These are phyloP conservation scores for Drosophila pseudoobscura DNA, from an alignment of 1,140 invertebrate genomes.

Conservation along the genomic window DNA sequence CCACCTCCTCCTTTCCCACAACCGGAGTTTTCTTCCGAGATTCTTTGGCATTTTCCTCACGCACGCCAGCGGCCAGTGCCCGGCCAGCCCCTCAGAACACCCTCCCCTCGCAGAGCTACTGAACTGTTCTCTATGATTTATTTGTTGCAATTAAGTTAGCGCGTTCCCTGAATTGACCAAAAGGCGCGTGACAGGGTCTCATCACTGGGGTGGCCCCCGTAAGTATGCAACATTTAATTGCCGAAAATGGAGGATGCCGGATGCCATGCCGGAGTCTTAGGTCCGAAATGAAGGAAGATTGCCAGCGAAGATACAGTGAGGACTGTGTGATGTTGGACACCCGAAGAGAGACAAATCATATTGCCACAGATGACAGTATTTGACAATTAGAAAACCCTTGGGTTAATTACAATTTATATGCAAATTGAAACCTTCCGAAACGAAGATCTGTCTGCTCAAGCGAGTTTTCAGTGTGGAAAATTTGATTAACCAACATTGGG, in stretches of 20 bases:
- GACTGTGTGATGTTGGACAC: no score
- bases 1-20: not conserved
- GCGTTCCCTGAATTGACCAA: conserved; percentile 48
- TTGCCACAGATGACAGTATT: no score
- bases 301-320: no score
- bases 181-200: conserved; percentile 44
- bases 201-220: conserved; percentile 17
- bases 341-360: no score
- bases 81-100: not conserved
- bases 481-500: conserved; percentile 38
- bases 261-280: not conserved
- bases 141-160: conserved; percentile 74
- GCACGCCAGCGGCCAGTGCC: conserved; percentile 32
- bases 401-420: conserved; percentile 2
- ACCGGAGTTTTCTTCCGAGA: conserved; percentile 15
- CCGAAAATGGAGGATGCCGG: not conserved
- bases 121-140: conserved; percentile 57
- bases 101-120: no score
- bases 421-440: no score
- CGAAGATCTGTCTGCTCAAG: not conserved
- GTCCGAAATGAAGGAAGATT: not conserved
- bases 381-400: not conserved
- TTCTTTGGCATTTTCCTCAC: conserved; percentile 68
- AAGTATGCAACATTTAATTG: conserved; percentile 43
- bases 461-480: not conserved